Evolutionary conservation across 2,797 vertebrate genomes (phyloP).

Genomic region (Gymnoscopelus microlampas): DNA sequence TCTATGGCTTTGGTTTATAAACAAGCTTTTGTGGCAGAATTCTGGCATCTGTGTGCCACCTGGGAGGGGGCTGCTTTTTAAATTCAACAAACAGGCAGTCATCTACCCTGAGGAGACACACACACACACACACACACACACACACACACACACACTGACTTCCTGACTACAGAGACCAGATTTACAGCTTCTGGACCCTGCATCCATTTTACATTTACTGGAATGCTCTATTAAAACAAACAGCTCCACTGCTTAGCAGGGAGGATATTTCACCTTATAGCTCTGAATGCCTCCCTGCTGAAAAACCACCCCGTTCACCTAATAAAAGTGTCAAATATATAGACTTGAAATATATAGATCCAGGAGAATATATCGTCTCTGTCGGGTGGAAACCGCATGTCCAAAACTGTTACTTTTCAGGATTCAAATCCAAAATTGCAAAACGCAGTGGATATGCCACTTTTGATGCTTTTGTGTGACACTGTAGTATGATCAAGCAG

Average conservation of each 20-base stretch:
- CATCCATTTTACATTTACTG: constrained; percentile 43
- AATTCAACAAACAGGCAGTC: constrained; percentile 18
- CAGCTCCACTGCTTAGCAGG: background rate
- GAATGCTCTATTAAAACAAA: constrained; percentile 49
- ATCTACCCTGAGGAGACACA: background rate
- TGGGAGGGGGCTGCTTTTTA: constrained; percentile 7
- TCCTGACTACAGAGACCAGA: constrained; percentile 47
- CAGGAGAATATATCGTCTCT: background rate
- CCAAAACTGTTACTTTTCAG: too few relatives aligned
- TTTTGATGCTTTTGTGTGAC: too few relatives aligned
- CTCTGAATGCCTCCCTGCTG: constrained; percentile 21
- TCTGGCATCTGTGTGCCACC: constrained; percentile 18
- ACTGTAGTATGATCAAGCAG: too few relatives aligned
- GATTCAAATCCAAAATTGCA: too few relatives aligned
- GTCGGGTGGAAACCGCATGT: too few relatives aligned
- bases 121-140: background rate
- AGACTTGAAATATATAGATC: constrained; percentile 14
- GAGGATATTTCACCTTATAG: background rate
- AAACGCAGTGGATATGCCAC: too few relatives aligned
- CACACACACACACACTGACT: constrained; percentile 10
- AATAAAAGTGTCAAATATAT: constrained; percentile 33
- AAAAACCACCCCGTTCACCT: constrained; percentile 43
- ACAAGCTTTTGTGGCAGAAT: constrained; percentile 9
- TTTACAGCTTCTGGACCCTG: constrained; percentile 49
- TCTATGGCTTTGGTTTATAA: constrained; percentile 18